These are phyloP conservation scores for Petrolisthes cinctipes DNA, from an alignment of 2,888 invertebrate species.

Conservation along the genomic window DNA sequence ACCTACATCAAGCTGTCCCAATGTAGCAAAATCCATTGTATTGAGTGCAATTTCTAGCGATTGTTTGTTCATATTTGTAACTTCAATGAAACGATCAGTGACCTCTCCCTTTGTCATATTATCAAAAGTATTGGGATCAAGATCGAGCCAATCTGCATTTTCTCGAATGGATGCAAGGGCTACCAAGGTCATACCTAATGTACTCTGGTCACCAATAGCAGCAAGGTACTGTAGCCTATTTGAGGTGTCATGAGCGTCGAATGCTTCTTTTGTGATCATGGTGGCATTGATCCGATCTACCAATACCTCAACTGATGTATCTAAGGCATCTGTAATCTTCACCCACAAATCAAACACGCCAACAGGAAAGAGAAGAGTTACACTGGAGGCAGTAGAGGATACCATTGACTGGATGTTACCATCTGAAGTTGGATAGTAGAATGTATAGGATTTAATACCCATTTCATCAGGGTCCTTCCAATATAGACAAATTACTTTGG, in stretches of 20 bases:
- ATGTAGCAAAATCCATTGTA: slow-evolving; percentile 35
- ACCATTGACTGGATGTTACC: slow-evolving; percentile 13
- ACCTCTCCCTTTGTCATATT: neutral
- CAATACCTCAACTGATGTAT: slow-evolving; percentile 3
- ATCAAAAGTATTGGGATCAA: neutral
- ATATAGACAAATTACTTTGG: neutral
- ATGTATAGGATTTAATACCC: slow-evolving; percentile 34
- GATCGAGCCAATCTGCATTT: slow-evolving; percentile 31
- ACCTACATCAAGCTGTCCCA: slow-evolving; percentile 30
- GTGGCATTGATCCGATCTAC: slow-evolving; percentile 29
- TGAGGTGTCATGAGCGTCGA: slow-evolving; percentile 18
- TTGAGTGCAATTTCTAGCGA: slow-evolving; percentile 10
- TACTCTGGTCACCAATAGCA: slow-evolving; percentile 36
- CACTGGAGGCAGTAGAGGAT: neutral
- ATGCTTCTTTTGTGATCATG: slow-evolving; percentile 38
- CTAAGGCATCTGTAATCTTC: slow-evolving; percentile 20
- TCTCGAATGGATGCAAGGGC: slow-evolving; percentile 20
- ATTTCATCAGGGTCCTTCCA: slow-evolving; percentile 52
- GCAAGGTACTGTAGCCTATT: neutral
- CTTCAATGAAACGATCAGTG: neutral
- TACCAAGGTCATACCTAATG: slow-evolving; percentile 28
- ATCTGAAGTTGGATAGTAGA: slow-evolving; percentile 20
- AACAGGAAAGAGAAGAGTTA: slow-evolving; percentile 32
- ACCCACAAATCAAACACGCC: slow-evolving; percentile 33
- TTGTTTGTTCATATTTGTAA: slow-evolving; percentile 30